Base-by-base conservation (phyloP, 2,888 invertebrate genomes). In the Galerucella nymphaeae region DNA sequence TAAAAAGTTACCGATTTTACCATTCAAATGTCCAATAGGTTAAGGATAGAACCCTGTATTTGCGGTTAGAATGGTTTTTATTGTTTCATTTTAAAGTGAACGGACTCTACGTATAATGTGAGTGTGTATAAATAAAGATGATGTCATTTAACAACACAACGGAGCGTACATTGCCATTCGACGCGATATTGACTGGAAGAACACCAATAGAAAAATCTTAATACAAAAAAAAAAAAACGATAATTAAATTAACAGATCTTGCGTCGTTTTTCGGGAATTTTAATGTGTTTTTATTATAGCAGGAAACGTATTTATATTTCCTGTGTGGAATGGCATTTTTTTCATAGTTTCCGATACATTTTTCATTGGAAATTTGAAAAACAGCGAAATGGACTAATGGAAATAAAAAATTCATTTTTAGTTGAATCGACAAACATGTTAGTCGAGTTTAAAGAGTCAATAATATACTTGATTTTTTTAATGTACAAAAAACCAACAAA, bases 41-140 rank as follows among this genome's bases (percentile, higher is more conserved):
- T 48, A n/a, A 48, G 2, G 14, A 48, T 48, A 30, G 2, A n/a
- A 14, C n/a, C 48, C n/a, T 5, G 48, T n/a, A 48, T 8, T 6
- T 16, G 53, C 9, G 18, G 8, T 53, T 53, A 53, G 53, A 53
- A n/a, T 53, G 16, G 16, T 16, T 53, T 1, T 1, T 18, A 53
- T 16, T 2, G 53, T 16, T 10, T 53, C 10, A 18, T 18, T 53
- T 53, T 18, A 18, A 53, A 53, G 16, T 18, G 16, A 53, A 16
- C 18, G 16, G 53, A n/a, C 9, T 69, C 55, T 62, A 53, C 53
- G 41, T 50, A 63, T 20, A 57, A n/a, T 58, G 48, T 66, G 73
- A 66, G 55, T 71, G 58, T 68, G 48, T 74, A 74, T 74, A 74
- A 74, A 74, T 74, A 74, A 71, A 71, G 73, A 70, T 74, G 73